Conservation (phyloP, 2,888 invertebrate species). For the Adela reaumurella region DNA sequence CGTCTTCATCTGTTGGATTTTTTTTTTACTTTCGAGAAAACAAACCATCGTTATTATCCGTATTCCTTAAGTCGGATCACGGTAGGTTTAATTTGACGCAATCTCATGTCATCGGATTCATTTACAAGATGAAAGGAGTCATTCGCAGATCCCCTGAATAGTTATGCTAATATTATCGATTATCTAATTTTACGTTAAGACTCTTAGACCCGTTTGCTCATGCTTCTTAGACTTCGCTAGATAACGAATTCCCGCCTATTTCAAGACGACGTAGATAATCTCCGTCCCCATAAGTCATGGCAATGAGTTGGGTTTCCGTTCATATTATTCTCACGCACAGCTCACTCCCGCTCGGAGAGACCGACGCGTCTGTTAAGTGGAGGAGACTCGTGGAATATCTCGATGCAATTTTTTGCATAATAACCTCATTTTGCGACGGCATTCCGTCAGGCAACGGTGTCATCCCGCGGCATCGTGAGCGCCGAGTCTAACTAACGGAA, state of each 20-base stretch:
- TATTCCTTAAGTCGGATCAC: too few relatives aligned
- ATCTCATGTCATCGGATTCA: too few relatives aligned
- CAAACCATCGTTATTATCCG: too few relatives aligned
- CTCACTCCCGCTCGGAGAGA: not conserved
- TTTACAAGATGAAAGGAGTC: too few relatives aligned
- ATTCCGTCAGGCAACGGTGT: constrained; percentile 33
- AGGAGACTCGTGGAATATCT: constrained; percentile 1
- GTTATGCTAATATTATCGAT: not conserved
- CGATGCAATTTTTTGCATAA: constrained; percentile 4
- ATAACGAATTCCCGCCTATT: not conserved
- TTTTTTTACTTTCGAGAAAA: too few relatives aligned
- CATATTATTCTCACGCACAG: not conserved
- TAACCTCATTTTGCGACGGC: constrained; percentile 10
- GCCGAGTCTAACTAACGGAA: constrained; percentile 31
- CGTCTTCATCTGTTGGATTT: too few relatives aligned
- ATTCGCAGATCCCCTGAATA: too few relatives aligned
- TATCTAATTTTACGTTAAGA: not conserved
- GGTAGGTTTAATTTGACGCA: too few relatives aligned
- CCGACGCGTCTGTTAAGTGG: not conserved
- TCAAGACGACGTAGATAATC: too few relatives aligned
- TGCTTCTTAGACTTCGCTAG: not conserved
- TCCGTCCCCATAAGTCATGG: not conserved
- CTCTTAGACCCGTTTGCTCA: not conserved
- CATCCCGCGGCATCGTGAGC: constrained; percentile 15
- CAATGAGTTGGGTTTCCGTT: too few relatives aligned